Percentiles rank a stretch among this genome's conserved stretches.
Evolutionary conservation across 2,888 invertebrate species (phyloP).

Genomic region (Drosophila quinaria): DNA sequence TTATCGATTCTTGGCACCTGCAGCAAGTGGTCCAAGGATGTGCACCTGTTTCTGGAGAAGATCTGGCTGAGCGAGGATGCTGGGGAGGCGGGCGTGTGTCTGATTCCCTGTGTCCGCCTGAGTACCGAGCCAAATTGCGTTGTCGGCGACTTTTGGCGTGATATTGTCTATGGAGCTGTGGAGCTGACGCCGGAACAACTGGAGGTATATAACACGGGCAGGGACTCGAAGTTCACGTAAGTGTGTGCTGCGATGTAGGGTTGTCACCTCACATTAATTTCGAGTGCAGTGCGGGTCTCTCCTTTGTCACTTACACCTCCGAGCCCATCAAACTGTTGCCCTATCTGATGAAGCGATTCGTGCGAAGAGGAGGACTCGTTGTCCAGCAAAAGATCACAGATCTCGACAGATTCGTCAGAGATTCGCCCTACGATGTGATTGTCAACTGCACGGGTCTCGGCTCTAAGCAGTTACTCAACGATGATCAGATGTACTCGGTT

Average conservation of each 20-base stretch:
- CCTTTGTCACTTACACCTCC: slow-evolving; percentile 89
- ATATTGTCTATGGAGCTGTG: slow-evolving; percentile 69
- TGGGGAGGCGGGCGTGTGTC: slow-evolving; percentile 86
- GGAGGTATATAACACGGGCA: slow-evolving; percentile 80
- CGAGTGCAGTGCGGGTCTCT: slow-evolving; percentile 87
- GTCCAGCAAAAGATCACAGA: slow-evolving; percentile 86
- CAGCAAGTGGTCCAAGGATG: slow-evolving; percentile 89
- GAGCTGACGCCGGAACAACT: slow-evolving; percentile 73
- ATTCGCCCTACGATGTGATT: slow-evolving; percentile 88
- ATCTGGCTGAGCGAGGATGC: slow-evolving; percentile 88
- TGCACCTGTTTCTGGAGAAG: slow-evolving; percentile 87
- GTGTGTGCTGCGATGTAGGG: neutral
- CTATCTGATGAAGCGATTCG: slow-evolving; percentile 89
- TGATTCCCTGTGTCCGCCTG: slow-evolving; percentile 85
- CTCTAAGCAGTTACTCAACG: slow-evolving; percentile 88
- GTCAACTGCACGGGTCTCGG: slow-evolving; percentile 92
- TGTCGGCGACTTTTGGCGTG: slow-evolving; percentile 76
- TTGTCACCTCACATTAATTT: neutral
- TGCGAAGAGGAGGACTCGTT: slow-evolving; percentile 87
- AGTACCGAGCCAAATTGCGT: slow-evolving; percentile 76
- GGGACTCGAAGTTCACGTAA: slow-evolving; percentile 65
- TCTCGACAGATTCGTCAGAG: slow-evolving; percentile 86
- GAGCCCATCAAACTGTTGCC: slow-evolving; percentile 90
- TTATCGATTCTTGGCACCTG: neutral
- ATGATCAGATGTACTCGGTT: slow-evolving; percentile 88